Evolutionary conservation across 2,113 vertebrate genomes (phyloP), one percentile per base, ranked within the genome.

Genomic region (Tupaia chinensis): DNA sequence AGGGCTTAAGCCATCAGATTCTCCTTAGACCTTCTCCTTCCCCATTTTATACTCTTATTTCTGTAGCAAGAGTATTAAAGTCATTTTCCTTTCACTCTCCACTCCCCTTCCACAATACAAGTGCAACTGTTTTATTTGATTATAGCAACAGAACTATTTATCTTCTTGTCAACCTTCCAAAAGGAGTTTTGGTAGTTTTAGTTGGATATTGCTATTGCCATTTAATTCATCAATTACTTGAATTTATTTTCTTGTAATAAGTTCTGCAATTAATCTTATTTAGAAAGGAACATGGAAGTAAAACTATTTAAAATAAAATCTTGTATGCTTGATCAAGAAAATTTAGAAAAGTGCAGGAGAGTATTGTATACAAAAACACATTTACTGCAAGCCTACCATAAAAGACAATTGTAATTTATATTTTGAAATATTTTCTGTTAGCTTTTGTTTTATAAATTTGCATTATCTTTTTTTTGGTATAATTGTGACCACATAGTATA

Each of bases 151-250:
- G 23, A 76, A 76, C 27, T 79, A 69, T 89, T 80, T 69, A 79
- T 93, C 80, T 91, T 93, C 11, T 94, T 91, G 32, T 69, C 54
- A 82, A 53, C 8, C 56, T 91, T 83, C n/a, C 2, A 58, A 83
- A 72, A 61, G 56, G 17, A 91, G 10, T 76, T 88, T 60, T 17
- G 13, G 29, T 25, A 56, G 32, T 86, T 87, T 88, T 20, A 32
- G 54, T 66, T 56, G 17, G 65, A 16, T 72, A 9, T 72, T n/a
- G 83, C 27, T 32, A 65, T 79, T 87, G 20, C 29, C 20, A 68
- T 84, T 89, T 94, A 53, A 61, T 81, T 93, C 16, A 44, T 79
- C 20, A 69, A 60, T 89, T 94, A 81, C 65, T 69, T 60, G 78
- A 58, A 32, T 58, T 27, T 58, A 44, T 44, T 90, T 84, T 73